These are phyloP conservation scores for Panopea generosa DNA, from an alignment of 2,888 invertebrate species.

Conservation along the genomic window DNA sequence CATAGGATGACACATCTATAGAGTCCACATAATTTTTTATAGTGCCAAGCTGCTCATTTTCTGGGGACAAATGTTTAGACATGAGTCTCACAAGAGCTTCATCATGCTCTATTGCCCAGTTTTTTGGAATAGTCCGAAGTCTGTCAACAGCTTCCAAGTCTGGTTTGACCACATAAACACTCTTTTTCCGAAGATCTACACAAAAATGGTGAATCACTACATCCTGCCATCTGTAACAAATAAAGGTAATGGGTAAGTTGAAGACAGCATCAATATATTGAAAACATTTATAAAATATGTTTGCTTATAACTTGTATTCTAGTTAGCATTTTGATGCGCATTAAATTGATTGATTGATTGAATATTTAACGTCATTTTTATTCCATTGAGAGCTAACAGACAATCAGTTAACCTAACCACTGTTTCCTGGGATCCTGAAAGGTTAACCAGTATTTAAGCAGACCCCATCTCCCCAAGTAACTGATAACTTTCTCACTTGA, in stretches of 20 bases:
- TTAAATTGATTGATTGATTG: no score
- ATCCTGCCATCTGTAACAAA: slow-evolving; percentile 78
- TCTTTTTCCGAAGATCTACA: slow-evolving; percentile 71
- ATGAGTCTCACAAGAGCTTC: slow-evolving; percentile 82
- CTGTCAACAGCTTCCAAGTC: slow-evolving; percentile 76
- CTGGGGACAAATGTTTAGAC: slow-evolving; percentile 77
- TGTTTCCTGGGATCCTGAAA: no score
- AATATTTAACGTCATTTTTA: no score
- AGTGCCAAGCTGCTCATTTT: slow-evolving; percentile 81
- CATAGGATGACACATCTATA: slow-evolving; percentile 82
- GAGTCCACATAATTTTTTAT: slow-evolving; percentile 83
- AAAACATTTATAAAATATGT: background rate
- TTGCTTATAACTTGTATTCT: no score
- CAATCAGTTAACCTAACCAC: no score
- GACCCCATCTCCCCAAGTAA: no score
- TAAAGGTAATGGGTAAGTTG: background rate
- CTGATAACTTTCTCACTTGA: no score
- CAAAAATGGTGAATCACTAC: slow-evolving; percentile 78
- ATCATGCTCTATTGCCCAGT: slow-evolving; percentile 83
- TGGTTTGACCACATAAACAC: slow-evolving; percentile 61
- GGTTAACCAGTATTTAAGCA: no score
- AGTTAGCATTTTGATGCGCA: no score
- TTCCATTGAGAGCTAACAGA: no score
- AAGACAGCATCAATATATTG: background rate
- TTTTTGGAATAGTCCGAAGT: slow-evolving; percentile 71